Base-by-base conservation (phyloP, 2,888 invertebrate genomes). In the Drosophila kanekoi region DNA sequence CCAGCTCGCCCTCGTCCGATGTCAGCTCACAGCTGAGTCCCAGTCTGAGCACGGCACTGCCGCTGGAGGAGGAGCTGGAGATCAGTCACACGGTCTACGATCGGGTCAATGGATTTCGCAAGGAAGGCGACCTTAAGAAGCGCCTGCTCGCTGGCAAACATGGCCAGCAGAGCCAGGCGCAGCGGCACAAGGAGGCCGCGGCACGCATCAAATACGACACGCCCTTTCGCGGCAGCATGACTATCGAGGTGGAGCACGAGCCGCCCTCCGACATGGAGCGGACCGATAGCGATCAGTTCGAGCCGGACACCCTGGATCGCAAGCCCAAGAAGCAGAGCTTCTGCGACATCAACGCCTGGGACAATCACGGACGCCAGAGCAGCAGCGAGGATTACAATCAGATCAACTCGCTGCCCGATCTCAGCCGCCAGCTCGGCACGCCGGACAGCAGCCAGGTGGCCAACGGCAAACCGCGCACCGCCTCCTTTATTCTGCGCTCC, bases 281-380 rank as follows among this genome's bases (percentile, higher is more conserved):
- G 6, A 92, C 92, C 0, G 92, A 92, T 41, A 96, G 96, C 2
- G 96, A 96, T 81, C 95, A 95, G 58, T 97, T 96, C 83, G 97
- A 97, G 91, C 97, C 97, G 0, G 97, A 97, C 77, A 97, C 97
- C 0, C 93, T 97, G 60, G 97, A 97, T 87, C 93, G 97, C 28
- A 97, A 97, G 89, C 95, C 96, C 44, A 94, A 93, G 90, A 94
- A 94, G 78, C 90, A 93, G 44, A 94, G 93, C 71, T 91, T 93
- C 70, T 93, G 93, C 41, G 93, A 92, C 64, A 90, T 92, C 8
- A 92, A 90, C 54, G 93, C 93, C 14, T 94, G 93, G 89, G 92
- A 93, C 2, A 76, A 53, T 6, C 94, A 94, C 0, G 71, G 76
- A 10, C 73, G 64, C 1, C 75, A 76, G 38, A 38, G 48, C 51